Evolutionary conservation across 1,140 invertebrate species (phyloP).

Genomic region (Camponotus floridanus): DNA sequence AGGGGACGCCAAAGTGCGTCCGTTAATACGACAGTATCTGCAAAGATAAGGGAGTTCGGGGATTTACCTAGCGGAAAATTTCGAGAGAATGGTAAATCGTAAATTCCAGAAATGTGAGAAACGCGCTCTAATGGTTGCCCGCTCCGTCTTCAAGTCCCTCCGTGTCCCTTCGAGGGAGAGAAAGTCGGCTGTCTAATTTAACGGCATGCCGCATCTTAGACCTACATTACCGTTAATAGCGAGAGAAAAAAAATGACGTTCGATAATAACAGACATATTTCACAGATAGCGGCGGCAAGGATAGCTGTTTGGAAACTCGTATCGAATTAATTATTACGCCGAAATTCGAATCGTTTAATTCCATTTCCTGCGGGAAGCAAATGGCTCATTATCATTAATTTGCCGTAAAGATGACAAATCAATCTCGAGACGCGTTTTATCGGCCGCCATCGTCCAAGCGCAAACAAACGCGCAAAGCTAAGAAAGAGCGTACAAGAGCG

Average conservation of each 20-base stretch:
- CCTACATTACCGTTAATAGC: neutral
- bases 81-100: neutral
- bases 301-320: neutral
- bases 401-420: neutral
- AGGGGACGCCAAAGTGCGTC: constrained; percentile 32
- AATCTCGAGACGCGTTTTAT: constrained; percentile 9
- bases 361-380: neutral
- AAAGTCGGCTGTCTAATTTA: constrained; percentile 32
- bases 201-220: neutral
- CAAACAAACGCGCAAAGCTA: neutral
- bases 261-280: neutral
- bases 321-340: constrained; percentile 17
- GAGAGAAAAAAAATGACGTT: neutral
- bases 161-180: neutral
- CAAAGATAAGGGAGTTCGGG: constrained; percentile 26
- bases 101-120: constrained; percentile 18
- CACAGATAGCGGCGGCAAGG: neutral
- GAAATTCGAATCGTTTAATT: constrained; percentile 12
- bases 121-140: neutral
- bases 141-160: neutral
- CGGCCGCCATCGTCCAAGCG: constrained; percentile 11
- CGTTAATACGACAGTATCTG: constrained; percentile 51
- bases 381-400: constrained; percentile 34
- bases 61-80: constrained; percentile 16
- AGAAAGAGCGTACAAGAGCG: neutral